Evolutionary conservation across 2,888 invertebrate species (phyloP).

Genomic region (Mythimna pallens): DNA sequence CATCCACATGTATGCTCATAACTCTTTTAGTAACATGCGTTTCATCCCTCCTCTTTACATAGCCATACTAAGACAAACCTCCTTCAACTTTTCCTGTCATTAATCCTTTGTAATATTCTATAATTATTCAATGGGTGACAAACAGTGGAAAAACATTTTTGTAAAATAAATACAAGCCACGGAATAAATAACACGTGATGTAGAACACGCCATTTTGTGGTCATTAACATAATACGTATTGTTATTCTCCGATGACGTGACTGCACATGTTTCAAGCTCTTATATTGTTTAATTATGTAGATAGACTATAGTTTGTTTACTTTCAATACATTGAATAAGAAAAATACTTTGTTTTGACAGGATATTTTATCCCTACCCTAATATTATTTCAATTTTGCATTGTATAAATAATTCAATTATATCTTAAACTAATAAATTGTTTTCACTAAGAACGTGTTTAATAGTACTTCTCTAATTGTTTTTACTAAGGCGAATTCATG

Average conservation of each 20-base stretch:
- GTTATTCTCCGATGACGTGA: constrained; percentile 31
- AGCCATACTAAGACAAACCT: too few relatives aligned
- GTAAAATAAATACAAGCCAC: constrained; percentile 22
- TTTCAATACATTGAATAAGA: constrained; percentile 24
- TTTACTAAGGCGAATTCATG: too few relatives aligned
- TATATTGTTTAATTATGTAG: constrained; percentile 43
- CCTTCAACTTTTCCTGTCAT: too few relatives aligned
- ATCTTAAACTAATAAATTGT: too few relatives aligned
- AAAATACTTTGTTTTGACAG: constrained; percentile 11
- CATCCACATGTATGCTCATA: too few relatives aligned
- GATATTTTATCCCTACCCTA: background rate
- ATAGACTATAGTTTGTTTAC: constrained; percentile 27
- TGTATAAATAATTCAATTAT: too few relatives aligned
- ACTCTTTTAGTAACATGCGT: too few relatives aligned
- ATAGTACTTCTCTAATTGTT: too few relatives aligned
- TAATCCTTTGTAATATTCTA: background rate
- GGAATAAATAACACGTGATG: constrained; percentile 12
- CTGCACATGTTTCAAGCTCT: constrained; percentile 33
- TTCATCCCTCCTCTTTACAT: too few relatives aligned
- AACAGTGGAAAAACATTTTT: constrained; percentile 32
- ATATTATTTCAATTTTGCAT: too few relatives aligned
- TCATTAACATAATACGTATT: constrained; percentile 30
- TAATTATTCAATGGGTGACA: constrained; percentile 13
- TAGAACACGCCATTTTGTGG: constrained; percentile 31
- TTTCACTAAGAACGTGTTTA: too few relatives aligned